Conservation (phyloP, 2,888 invertebrate genomes). For the Nephrotoma flavescens region DNA sequence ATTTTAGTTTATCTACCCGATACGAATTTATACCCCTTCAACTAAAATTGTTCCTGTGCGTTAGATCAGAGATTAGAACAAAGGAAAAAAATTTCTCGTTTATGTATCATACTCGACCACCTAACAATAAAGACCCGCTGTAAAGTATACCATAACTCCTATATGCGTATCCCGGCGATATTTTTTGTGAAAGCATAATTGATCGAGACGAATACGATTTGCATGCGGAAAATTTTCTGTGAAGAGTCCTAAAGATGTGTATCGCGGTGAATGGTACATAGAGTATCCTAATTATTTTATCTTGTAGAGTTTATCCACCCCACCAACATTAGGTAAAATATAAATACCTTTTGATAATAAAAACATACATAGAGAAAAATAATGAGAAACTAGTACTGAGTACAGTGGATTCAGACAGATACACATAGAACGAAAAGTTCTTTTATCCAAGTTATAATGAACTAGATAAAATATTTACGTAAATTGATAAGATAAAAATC, state of each 20-base stretch:
- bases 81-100: neutral
- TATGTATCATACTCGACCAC: neutral
- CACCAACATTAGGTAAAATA: neutral
- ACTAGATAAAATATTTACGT: neutral
- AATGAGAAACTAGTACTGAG: neutral
- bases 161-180: neutral
- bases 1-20: neutral
- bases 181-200: neutral
- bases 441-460: neutral
- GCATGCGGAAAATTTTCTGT: neutral
- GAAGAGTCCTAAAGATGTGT: neutral
- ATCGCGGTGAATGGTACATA: neutral
- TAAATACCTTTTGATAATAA: neutral
- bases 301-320: neutral
- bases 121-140: neutral
- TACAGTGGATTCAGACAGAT: neutral
- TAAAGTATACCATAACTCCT: neutral
- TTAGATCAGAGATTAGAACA: neutral
- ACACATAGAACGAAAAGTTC: neutral
- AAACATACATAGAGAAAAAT: neutral
- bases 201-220: neutral
- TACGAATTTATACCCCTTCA: neutral
- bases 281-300: neutral
- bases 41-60: neutral
- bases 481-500: neutral